Evolutionary conservation across 2,888 invertebrate genomes (phyloP).

Genomic region (Limulus polyphemus): DNA sequence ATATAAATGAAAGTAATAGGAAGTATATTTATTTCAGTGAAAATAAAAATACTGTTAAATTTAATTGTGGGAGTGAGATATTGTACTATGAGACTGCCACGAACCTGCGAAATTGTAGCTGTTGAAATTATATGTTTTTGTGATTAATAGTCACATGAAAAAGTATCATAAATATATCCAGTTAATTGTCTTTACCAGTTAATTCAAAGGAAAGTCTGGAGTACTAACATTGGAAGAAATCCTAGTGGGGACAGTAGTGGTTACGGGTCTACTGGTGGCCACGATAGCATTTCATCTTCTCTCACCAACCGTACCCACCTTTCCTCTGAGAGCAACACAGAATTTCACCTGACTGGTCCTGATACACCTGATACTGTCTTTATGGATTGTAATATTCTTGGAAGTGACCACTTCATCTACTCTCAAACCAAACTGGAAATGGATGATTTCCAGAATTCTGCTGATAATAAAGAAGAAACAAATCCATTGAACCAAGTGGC

Average conservation of each 20-base stretch:
- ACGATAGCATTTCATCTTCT: slow-evolving; percentile 19
- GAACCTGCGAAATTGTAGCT: no score
- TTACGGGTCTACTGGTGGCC: slow-evolving; percentile 15
- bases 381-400: slow-evolving; percentile 6
- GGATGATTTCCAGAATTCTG: slow-evolving; percentile 11
- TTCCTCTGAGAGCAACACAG: slow-evolving; percentile 16
- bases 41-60: no score
- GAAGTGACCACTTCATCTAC: neutral
- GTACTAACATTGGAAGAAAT: slow-evolving; percentile 4
- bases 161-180: no score
- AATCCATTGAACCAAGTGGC: no score
- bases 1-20: no score
- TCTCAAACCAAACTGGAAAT: neutral
- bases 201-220: no score
- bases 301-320: slow-evolving; percentile 16
- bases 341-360: slow-evolving; percentile 13
- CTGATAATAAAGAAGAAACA: slow-evolving; percentile 9
- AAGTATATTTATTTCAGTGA: no score
- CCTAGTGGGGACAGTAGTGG: slow-evolving; percentile 24
- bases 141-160: no score
- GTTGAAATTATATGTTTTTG: no score
- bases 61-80: no score
- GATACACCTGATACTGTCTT: slow-evolving; percentile 11
- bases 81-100: no score
- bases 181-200: no score